Evolutionary conservation across 2,797 vertebrate genomes (phyloP), one percentile per base, ranked within the genome.

Genomic region (Mormyrops boulengeri): DNA sequence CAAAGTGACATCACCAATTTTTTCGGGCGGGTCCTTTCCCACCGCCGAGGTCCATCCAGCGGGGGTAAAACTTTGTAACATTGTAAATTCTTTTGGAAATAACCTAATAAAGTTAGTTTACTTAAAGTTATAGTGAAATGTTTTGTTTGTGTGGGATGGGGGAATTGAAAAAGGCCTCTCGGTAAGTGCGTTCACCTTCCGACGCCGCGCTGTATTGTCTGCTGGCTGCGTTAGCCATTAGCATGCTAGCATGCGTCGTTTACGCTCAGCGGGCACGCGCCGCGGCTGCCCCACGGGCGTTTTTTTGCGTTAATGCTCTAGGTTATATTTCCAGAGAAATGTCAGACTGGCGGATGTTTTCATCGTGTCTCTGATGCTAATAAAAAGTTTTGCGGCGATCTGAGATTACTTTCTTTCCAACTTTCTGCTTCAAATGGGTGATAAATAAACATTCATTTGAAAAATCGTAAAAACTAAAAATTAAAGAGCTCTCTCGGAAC

Each of bases 1-100:
- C 91, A 86, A 19, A 49, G 89, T 92, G 92, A 91, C 91, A 80
- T 92, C 92, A 90, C 88, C 11, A 69, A 44, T 88, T 57, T 84
- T 88, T 89, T 89, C 73, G 14, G 85, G n/a, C 66, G 85, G 66
- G 62, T 85, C 49, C 69, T 50, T 55, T 87, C 49, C 89, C 47
- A 52, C 85, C 22, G 47, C 34, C 53, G 30, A 17, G 66, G 19
- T 88, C 34, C 17, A 19, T 50, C 19, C 49, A 14, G 66, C 22
- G 73, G 62, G 57, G 41, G 60, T 60, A 62, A 87, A 82, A 87
- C 19, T 60, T 60, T 11, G 22, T 30, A 66, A 69, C 49, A 19
- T 22, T 66, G 50, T 26, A 47, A 30, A 88, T 66, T 69, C 44
- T 49, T 66, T 47, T 12, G 19, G 22, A 49, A 88, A 50, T 73